phyloP scores from a whole-genome alignment of 2,113 vertebrate species.

The Mustela nigripes region DNA sequence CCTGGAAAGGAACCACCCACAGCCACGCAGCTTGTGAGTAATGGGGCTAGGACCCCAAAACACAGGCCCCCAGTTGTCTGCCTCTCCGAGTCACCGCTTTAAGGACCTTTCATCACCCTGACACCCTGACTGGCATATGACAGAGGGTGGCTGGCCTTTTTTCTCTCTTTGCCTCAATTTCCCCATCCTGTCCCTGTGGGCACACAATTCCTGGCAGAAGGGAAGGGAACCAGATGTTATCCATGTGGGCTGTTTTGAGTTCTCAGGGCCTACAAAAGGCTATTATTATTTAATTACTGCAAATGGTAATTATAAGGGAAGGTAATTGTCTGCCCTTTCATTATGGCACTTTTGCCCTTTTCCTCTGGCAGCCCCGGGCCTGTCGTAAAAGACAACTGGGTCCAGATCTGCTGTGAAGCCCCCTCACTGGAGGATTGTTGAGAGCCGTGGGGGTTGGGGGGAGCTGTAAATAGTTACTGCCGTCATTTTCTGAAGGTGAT shows the following conservation, averaged over 20 bases:
- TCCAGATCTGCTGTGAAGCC: neutral
- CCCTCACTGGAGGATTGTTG: neutral
- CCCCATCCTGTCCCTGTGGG: neutral
- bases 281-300: constrained; percentile 78
- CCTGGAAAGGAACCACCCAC: neutral
- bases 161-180: constrained; percentile 62
- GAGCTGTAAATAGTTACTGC: neutral
- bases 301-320: constrained; percentile 77
- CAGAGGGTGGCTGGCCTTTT: neutral
- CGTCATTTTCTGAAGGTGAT: neutral
- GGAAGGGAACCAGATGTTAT: constrained; percentile 55
- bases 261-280: constrained; percentile 69
- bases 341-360: constrained; percentile 62
- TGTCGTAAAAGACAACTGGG: constrained; percentile 29
- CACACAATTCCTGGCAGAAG: constrained; percentile 38
- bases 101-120: neutral
- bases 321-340: constrained; percentile 75
- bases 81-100: neutral
- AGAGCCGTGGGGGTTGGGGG: neutral
- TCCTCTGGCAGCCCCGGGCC: constrained; percentile 55
- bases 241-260: constrained; percentile 25
- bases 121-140: neutral
- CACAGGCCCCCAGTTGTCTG: neutral
- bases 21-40: too few relatives aligned
- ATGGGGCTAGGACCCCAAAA: neutral